Evolutionary conservation across 2,797 vertebrate genomes (phyloP).

Genomic region (Megaceryle alcyon): DNA sequence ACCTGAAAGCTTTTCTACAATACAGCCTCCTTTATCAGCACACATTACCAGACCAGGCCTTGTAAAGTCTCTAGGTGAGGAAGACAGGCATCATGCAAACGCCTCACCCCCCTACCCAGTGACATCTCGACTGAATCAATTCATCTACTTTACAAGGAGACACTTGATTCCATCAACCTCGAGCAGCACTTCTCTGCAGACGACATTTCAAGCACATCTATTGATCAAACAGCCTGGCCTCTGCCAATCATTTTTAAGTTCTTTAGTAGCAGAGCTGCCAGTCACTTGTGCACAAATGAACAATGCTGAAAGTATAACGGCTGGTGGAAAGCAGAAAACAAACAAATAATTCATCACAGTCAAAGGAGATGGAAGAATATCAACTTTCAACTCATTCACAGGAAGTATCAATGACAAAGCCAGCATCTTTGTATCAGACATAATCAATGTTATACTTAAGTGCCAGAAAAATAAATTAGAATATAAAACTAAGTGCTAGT

Average conservation of each 20-base stretch:
- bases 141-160: slow-evolving; percentile 50
- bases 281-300: slow-evolving; percentile 61
- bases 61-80: slow-evolving; percentile 8
- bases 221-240: slow-evolving; percentile 73
- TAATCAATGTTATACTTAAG: slow-evolving; percentile 12
- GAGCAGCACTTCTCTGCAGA: slow-evolving; percentile 61
- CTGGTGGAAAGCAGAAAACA: slow-evolving; percentile 4
- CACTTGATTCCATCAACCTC: slow-evolving; percentile 63
- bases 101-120: neutral
- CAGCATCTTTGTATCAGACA: neutral
- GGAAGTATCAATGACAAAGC: slow-evolving; percentile 1
- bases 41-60: neutral
- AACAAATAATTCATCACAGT: slow-evolving; percentile 33
- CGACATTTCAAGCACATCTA: slow-evolving; percentile 72
- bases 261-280: slow-evolving; percentile 62
- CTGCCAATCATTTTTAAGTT: slow-evolving; percentile 73
- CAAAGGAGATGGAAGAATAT: slow-evolving; percentile 31
- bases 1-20: neutral
- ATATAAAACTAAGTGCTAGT: slow-evolving; percentile 2
- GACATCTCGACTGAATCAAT: slow-evolving; percentile 57
- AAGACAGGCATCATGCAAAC: neutral
- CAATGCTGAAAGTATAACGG: slow-evolving; percentile 13
- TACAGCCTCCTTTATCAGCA: neutral
- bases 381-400: slow-evolving; percentile 13
- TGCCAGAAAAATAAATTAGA: slow-evolving; percentile 21